Evolutionary conservation across 30 jellyfish, hydroid and myxozoan genomes (phyloP).

Genomic region (Phacellophora camtschatica): DNA sequence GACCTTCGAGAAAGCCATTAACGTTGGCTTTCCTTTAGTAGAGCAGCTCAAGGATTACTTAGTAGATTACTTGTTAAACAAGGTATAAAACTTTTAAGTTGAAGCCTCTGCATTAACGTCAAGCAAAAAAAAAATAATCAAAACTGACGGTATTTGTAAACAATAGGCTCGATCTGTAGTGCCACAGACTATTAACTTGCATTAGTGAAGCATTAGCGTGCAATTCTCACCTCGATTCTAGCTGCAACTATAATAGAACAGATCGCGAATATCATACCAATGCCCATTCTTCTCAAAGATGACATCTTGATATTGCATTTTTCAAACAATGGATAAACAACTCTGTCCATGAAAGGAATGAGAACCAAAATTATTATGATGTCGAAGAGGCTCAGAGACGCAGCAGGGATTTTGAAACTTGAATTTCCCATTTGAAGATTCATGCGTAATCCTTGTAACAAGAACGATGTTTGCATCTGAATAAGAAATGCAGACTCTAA

Average conservation of each 20-base stretch:
- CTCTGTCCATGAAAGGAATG: slow-evolving; percentile 74
- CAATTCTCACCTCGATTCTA: slow-evolving; percentile 57
- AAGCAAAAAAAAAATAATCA: too few relatives aligned
- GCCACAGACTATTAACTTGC: too few relatives aligned
- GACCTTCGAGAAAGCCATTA: too few relatives aligned
- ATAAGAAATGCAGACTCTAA: background rate
- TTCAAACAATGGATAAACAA: slow-evolving; percentile 51
- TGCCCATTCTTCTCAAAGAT: slow-evolving; percentile 76
- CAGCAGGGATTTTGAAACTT: slow-evolving; percentile 74
- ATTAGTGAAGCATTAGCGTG: too few relatives aligned
- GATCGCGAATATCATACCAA: slow-evolving; percentile 84
- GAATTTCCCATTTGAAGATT: slow-evolving; percentile 26
- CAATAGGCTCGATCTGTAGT: too few relatives aligned
- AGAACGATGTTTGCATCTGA: slow-evolving; percentile 85
- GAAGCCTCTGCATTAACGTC: too few relatives aligned
- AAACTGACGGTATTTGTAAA: too few relatives aligned
- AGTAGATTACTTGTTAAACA: too few relatives aligned
- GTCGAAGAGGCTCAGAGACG: slow-evolving; percentile 81
- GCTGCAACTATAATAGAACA: slow-evolving; percentile 85
- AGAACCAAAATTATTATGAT: slow-evolving; percentile 45
- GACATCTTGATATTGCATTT: slow-evolving; percentile 34
- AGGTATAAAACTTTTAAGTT: too few relatives aligned
- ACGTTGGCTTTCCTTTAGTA: too few relatives aligned
- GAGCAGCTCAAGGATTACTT: too few relatives aligned
- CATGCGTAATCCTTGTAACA: slow-evolving; percentile 81